Evolutionary conservation across 30 jellyfish, hydroid and myxozoan species (phyloP), one percentile per base, ranked within the genome.

Genomic region (Turritopsis dohrnii): DNA sequence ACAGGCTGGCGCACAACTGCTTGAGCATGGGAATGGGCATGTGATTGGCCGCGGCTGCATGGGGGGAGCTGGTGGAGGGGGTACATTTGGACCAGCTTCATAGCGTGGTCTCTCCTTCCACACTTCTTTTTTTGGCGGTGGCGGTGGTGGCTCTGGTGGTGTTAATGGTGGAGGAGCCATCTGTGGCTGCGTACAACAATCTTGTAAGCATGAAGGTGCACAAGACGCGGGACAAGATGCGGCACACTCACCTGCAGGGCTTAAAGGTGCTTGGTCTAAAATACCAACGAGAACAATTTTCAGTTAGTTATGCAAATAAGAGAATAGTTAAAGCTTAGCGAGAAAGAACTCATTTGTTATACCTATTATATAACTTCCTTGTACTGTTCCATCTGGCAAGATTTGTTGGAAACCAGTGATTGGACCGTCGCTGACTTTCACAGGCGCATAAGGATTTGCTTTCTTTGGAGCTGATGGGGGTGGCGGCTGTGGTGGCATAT

Each of bases 41-140:
- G 83, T 28, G 27, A 81, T 27, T 28, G 28, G 85, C 22, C 26
- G 28, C 8, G 83, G 85, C 21, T 54, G 83, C 22, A 26, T 23
- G 18, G 84, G 54, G 20, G 83, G 87, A 52, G 87, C 82, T 25
- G 83, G 66, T 18, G 87, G 87, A 22, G 83, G 87, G 3, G 87
- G 84, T 72, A 26, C 24, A 77, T 77, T 77, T 22, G 85, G 85
- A 28, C 85, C 85, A 24, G 85, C 71, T 1, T 77, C 85, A 52
- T 77, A 77, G 22, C 53, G 41, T 16, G 85, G 72, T 28, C 85
- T 19, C 25, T 77, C 85, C 28, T 77, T 29, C 85, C 85, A 77
- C n/a, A 29, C 18, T 77, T 29, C 72, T 28, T 23, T 23, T 24
- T 77, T 77, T 77, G 85, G 77, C 13, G 60, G 60, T 41, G 60